Evolutionary conservation across 2,797 vertebrate genomes (phyloP).

Genomic region (Paramormyrops hopkinsi): DNA sequence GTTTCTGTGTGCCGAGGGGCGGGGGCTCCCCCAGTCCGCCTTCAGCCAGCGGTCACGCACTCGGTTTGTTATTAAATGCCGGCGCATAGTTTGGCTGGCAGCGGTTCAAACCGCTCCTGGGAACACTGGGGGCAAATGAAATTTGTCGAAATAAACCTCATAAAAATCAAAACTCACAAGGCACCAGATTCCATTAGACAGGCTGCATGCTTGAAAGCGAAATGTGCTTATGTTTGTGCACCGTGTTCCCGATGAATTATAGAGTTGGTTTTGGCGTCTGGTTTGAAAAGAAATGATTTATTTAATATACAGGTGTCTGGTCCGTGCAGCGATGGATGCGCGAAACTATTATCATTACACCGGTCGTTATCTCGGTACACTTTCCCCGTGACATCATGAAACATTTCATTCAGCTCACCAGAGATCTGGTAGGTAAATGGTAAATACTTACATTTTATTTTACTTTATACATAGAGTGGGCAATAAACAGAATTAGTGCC

Average conservation of each 20-base stretch:
- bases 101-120: background rate
- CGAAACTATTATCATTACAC: background rate
- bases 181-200: background rate
- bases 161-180: conserved; percentile 13
- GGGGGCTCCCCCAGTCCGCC: background rate
- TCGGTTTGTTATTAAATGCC: background rate
- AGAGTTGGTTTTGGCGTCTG: background rate
- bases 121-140: background rate
- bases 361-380: background rate
- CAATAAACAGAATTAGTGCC: background rate
- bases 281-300: background rate
- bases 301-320: background rate
- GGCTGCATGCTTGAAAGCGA: background rate
- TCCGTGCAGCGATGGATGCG: background rate
- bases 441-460: background rate
- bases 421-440: background rate
- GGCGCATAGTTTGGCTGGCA: background rate
- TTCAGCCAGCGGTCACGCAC: background rate
- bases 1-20: background rate
- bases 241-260: background rate
- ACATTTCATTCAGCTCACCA: background rate
- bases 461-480: background rate
- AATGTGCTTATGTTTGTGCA: background rate
- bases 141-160: conserved; percentile 14
- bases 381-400: background rate